These are phyloP conservation scores for Sebastiscus tertius DNA, from an alignment of 2,797 vertebrate genomes.

Conservation along the genomic window DNA sequence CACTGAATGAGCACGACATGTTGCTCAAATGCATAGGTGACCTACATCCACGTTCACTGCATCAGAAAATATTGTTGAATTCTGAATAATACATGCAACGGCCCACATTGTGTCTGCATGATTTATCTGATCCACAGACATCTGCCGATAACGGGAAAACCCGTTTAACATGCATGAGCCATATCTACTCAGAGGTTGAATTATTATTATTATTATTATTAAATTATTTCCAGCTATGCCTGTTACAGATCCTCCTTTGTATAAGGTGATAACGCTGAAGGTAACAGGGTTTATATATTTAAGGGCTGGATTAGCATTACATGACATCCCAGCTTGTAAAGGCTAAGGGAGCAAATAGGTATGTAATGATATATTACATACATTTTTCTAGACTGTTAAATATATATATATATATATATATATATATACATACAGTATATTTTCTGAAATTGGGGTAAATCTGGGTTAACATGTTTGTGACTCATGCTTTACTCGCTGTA, in stretches of 20 bases:
- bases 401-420: conserved; percentile 27
- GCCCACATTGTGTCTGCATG: neutral
- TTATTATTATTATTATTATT: neutral
- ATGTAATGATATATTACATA: conserved; percentile 17
- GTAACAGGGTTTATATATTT: conserved; percentile 8
- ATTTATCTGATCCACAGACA: conserved; percentile 4
- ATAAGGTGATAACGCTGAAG: neutral
- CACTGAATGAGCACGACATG: conserved; percentile 25
- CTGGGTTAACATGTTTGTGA: conserved; percentile 39
- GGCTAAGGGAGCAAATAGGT: conserved; percentile 8
- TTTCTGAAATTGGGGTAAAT: conserved; percentile 42
- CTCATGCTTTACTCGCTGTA: conserved; percentile 44
- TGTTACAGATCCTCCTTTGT: neutral
- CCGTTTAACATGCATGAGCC: neutral
- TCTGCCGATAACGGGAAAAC: neutral
- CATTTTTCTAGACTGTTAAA: conserved; percentile 40
- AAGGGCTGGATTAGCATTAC: conserved; percentile 4
- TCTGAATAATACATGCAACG: conserved; percentile 21
- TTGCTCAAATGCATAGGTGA: conserved; percentile 27
- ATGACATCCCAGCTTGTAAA: neutral
- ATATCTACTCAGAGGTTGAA: conserved; percentile 3
- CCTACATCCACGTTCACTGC: conserved; percentile 22
- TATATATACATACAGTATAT: conserved; percentile 10
- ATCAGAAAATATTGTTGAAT: conserved; percentile 12
- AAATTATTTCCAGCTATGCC: neutral